Base-by-base conservation (phyloP, 1,140 invertebrate species). In the Anastrepha obliqua region DNA sequence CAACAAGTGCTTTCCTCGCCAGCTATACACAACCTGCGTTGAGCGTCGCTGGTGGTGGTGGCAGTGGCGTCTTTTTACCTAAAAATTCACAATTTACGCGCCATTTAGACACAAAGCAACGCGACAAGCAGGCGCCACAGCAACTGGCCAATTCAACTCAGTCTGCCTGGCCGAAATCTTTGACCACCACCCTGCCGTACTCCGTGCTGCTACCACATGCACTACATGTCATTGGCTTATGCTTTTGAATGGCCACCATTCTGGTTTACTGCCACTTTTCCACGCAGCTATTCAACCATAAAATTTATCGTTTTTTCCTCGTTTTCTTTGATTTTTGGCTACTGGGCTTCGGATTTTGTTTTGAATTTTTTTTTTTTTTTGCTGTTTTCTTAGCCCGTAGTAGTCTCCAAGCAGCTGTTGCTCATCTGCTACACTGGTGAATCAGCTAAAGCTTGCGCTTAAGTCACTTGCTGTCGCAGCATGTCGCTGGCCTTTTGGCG, bases 11-110 rank as follows among this genome's bases (percentile, higher is more conserved):
- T 81, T 81, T 81, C 74, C 47, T 17, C 51, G 3, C 44, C 20
- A 51, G 7, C 74, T 42, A 20, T 15, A 20, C 17, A 3, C 7
- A 4, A 17, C 70, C n/a, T 13, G 47, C 44, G 70, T 6, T 1
- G 13, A 9, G 47, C 1, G 42, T n/a, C 11, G 47, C 74, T 47
- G 74, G 74, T 55, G 74, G 15, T 55, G 29, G 29, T 51, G 51
- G 51, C 51, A 55, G 29, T 81, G 47, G n/a, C 47, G 74, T 55
- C 74, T 55, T 81, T 81, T 81, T 81, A n/a, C 74, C 74, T 58
- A 81, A 55, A 81, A 81, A 81, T 81, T 81, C 74, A 81, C 74
- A 8, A 81, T 81, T 81, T 81, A 81, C 74, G 74, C 74, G 74
- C 74, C 74, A 81, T 81, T 81, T 81, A 81, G 47, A 81, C 74